Evolutionary conservation across 1,140 invertebrate species (phyloP), one percentile per base, ranked within the genome.

Genomic region (Drosophila kanapiae): DNA sequence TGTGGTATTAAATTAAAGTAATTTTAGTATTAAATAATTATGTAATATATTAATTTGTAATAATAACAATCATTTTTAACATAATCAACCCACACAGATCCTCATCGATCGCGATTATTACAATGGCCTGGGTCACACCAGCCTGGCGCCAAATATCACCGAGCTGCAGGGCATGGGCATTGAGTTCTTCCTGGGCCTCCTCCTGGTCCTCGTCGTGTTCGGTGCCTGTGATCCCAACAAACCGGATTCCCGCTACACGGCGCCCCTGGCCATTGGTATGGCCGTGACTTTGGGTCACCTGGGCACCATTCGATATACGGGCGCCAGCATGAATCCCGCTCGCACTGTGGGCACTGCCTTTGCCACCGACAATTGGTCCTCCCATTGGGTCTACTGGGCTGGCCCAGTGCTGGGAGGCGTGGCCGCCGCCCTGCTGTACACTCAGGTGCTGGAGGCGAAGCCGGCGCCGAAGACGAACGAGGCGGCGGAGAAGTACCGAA

Each of bases 371-470:
- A 93, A 93, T 23, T 99, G 97, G 95, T 93, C 93, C 1, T 93
- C 96, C 72, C 97, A 98, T 82, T 98, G 97, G 97, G 95, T 98
- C 0, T 98, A 98, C 93, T 98, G 97, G 98, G 94, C 96, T 3
- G 97, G 97, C 0, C 97, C 97, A 0, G 94, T 97, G 61, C 92
- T 96, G 0, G 97, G 97, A 4, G 97, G 96, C 5, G 94, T 97
- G 33, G 94, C 95, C 0, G 97, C 96, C 2, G 95, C 95, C 13
- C 93, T 97, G 9, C 81, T 98, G 16, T 98, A 98, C 90, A 95
- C 95, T 3, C 90, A 91, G 57, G 60, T 92, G 10, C 94, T 96
- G 54, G 91, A 92, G 69, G 82, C 83, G 27, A 91, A 92, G 53
- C 63, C 85, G 9, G 49, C 57, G 14, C 78, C 80, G 27, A 91